Conservation (phyloP, 2,888 invertebrate species). For the Tiliacea aurago region DNA sequence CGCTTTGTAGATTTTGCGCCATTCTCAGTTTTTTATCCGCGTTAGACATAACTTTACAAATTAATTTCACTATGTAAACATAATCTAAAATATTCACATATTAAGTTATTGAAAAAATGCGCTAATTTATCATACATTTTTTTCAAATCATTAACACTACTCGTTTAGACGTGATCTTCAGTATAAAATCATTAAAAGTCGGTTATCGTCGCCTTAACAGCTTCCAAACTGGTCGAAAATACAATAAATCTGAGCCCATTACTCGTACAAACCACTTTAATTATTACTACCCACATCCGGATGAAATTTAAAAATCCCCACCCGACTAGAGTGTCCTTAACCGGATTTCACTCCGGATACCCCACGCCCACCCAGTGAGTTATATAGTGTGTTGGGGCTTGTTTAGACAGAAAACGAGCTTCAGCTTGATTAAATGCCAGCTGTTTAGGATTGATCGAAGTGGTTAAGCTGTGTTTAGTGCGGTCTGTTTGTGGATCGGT, state of each 20-base stretch:
- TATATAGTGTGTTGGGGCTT: slow-evolving; percentile 24
- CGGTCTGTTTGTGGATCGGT: background rate
- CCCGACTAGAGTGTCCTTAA: slow-evolving; percentile 47
- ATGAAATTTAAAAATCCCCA: slow-evolving; percentile 41
- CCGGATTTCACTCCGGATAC: slow-evolving; percentile 47
- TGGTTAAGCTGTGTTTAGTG: too few relatives aligned
- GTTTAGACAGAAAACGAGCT: background rate
- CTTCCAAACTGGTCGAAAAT: background rate
- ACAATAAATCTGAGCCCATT: slow-evolving; percentile 35
- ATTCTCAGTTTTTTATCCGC: too few relatives aligned
- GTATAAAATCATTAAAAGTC: too few relatives aligned
- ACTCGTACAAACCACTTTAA: slow-evolving; percentile 50
- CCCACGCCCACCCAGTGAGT: slow-evolving; percentile 30
- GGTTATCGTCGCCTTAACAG: too few relatives aligned
- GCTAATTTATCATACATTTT: too few relatives aligned
- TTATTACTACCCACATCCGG: slow-evolving; percentile 49
- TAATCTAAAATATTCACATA: too few relatives aligned
- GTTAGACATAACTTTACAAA: too few relatives aligned
- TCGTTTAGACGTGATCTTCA: too few relatives aligned
- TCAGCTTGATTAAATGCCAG: background rate
- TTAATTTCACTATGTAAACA: too few relatives aligned
- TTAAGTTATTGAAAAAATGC: too few relatives aligned
- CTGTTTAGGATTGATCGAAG: background rate
- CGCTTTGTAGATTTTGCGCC: too few relatives aligned
- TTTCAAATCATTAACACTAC: too few relatives aligned